A percentile compares a stretch with the other conserved stretches of the same genome.
These are phyloP conservation scores for Drosophila robusta DNA, from an alignment of 2,888 invertebrate species.

Conservation along the genomic window DNA sequence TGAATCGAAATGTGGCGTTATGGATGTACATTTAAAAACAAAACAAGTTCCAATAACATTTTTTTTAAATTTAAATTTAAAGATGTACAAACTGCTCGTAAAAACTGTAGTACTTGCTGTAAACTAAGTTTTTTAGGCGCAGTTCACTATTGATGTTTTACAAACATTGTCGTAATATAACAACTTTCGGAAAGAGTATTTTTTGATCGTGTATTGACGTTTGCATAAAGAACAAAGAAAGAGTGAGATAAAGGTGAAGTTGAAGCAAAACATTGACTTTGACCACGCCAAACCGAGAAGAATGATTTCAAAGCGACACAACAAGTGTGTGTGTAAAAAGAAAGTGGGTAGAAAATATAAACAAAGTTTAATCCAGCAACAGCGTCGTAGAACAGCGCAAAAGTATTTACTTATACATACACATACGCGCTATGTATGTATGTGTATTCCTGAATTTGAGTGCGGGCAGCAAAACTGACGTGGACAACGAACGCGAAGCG, in stretches of 20 bases:
- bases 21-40: no score
- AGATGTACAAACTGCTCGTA: neutral
- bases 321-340: constrained; percentile 58
- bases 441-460: constrained; percentile 30
- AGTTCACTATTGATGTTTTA: constrained; percentile 1
- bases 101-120: constrained; percentile 3
- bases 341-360: constrained; percentile 74
- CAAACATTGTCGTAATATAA: constrained; percentile 18
- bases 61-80: neutral
- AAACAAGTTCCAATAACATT: no score
- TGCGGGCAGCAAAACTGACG: constrained; percentile 62
- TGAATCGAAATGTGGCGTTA: no score
- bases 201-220: constrained; percentile 7
- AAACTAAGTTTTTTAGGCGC: neutral
- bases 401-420: constrained; percentile 19
- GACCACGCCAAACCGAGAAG: constrained; percentile 16
- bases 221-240: constrained; percentile 40
- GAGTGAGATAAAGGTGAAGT: constrained; percentile 19
- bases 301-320: constrained; percentile 20
- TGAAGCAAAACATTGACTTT: constrained; percentile 25
- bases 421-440: constrained; percentile 11
- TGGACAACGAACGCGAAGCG: constrained; percentile 61
- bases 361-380: constrained; percentile 48
- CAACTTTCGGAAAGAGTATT: constrained; percentile 16
- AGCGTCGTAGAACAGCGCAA: constrained; percentile 50